Evolutionary conservation across 2,113 vertebrate genomes (phyloP), one percentile per base, ranked within the genome.

Genomic region (Ciconia boyciana): DNA sequence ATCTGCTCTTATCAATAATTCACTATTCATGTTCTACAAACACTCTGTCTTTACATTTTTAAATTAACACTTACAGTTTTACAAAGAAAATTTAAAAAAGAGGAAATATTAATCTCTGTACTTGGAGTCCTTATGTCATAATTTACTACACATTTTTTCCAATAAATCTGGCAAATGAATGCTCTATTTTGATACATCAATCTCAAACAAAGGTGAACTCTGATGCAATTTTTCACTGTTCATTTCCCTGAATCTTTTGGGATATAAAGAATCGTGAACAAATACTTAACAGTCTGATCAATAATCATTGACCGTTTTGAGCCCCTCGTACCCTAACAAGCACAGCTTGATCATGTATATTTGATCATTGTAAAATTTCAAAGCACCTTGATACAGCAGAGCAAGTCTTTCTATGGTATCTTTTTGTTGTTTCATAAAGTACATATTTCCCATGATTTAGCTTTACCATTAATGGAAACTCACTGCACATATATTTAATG

Each of bases 211-310:
- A 97, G 82, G 64, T 93, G 89, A 81, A 80, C 81, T 90, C 93
- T 91, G 66, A 89, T 96, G 93, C 87, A 94, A 89, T 96, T 97
- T 97, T 95, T 97, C 97, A 97, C 96, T 96, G 91, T 93, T 93
- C 95, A 96, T 95, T 96, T 97, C 93, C 95, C 96, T 58, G 97
- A 97, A 96, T 96, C 97, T 97, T 97, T 96, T 96, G 98, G 98
- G 98, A 98, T 96, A 96, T 91, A 96, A 97, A 97, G 97, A 98
- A 97, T 93, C 12, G 49, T 87, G 96, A 96, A 97, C 97, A 98
- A 98, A 98, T 97, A 97, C 97, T 98, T 98, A 98, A 98, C 96
- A 97, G 98, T 78, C 97, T 97, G 98, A 98, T 98, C 98, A 98
- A 98, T 98, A 98, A 81, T 96, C 97, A 98, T 98, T 98, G 98